Conservation (phyloP, 2,113 vertebrate species). For the Martes martes region DNA sequence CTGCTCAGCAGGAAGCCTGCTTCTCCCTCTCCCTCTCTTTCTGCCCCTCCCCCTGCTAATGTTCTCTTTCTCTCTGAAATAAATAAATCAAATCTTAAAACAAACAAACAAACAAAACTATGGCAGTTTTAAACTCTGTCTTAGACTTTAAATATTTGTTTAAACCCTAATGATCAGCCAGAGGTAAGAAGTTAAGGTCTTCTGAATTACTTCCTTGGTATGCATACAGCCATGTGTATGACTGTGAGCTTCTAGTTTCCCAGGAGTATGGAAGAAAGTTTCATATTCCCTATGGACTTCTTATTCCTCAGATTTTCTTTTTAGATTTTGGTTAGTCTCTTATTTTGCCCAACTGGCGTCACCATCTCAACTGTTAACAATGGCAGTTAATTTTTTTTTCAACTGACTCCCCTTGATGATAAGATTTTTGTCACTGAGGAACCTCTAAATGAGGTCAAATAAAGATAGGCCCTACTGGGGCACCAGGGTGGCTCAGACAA, state of each 20-base stretch:
- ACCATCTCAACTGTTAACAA: background rate
- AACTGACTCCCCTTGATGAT: background rate
- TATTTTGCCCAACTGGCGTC: background rate
- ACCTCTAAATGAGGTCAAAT: background rate
- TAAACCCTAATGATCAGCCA: background rate
- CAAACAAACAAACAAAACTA: background rate
- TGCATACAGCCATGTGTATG: background rate
- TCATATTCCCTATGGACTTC: background rate
- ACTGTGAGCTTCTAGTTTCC: background rate
- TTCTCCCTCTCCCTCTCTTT: background rate
- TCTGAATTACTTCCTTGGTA: background rate
- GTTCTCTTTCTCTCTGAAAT: background rate
- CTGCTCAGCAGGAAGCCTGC: background rate
- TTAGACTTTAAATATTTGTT: background rate
- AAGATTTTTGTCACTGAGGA: background rate
- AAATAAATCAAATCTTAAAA: background rate
- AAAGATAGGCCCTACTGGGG: background rate
- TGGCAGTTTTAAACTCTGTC: background rate
- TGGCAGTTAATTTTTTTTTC: background rate
- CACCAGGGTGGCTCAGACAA: background rate
- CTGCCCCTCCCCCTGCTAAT: background rate
- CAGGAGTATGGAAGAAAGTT: background rate
- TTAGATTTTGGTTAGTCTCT: background rate
- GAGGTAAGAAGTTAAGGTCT: background rate
- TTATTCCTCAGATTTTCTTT: background rate